Evolutionary conservation across 2,797 vertebrate species (phyloP).

Genomic region (Pseudochromis fuscus): DNA sequence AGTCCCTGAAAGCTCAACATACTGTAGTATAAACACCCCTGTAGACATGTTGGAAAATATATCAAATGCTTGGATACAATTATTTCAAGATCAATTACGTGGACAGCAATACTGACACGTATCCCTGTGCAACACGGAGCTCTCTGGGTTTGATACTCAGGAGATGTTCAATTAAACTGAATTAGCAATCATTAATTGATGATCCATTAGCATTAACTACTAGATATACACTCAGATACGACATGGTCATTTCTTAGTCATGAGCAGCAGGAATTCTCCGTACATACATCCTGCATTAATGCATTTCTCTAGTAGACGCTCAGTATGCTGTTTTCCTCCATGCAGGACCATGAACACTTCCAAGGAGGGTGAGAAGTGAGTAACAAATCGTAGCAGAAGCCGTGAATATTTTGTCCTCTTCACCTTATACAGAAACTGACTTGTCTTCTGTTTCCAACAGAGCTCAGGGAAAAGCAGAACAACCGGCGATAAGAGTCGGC

Average conservation of each 20-base stretch:
- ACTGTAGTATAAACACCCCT: neutral
- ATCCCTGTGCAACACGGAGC: too few species aligned
- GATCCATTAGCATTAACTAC: neutral
- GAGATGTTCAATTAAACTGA: neutral
- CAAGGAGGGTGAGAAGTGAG: conserved; percentile 77
- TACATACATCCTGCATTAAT: neutral
- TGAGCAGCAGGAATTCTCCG: neutral
- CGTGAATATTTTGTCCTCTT: neutral
- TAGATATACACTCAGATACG: too few species aligned
- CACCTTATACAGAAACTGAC: neutral
- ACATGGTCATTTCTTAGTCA: neutral
- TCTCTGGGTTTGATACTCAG: neutral
- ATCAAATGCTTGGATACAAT: too few species aligned
- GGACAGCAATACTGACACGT: too few species aligned
- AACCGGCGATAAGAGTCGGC: conserved; percentile 80
- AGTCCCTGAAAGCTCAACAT: neutral
- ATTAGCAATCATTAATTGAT: neutral
- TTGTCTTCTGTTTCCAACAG: conserved; percentile 46
- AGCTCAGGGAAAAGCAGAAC: conserved; percentile 45
- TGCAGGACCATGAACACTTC: conserved; percentile 75
- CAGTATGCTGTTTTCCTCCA: conserved; percentile 24
- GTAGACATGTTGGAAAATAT: neutral
- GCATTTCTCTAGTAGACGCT: conserved; percentile 3
- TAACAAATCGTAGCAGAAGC: conserved; percentile 4
- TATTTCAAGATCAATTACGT: too few species aligned